Percentiles rank a stretch among this genome's conserved stretches.
Evolutionary conservation across 2,113 vertebrate species (phyloP).

Genomic region (Mystacornis crossleyi): DNA sequence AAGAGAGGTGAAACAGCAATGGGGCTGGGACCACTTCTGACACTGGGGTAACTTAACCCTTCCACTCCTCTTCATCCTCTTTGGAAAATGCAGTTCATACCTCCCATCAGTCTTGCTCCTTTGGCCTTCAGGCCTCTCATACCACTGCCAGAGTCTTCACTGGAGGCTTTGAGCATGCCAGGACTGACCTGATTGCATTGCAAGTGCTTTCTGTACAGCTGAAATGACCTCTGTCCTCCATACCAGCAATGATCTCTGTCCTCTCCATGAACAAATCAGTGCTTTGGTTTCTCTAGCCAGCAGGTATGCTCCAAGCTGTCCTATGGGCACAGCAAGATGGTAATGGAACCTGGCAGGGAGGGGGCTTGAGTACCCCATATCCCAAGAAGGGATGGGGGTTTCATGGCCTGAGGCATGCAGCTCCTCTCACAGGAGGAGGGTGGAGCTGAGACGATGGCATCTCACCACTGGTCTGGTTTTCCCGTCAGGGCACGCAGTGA

Average conservation of each 20-base stretch:
- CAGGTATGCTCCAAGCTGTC: accelerated
- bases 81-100: neutral
- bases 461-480: neutral
- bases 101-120: neutral
- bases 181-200: neutral
- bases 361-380: neutral
- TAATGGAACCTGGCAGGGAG: neutral
- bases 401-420: neutral
- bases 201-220: neutral
- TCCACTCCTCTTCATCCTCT: neutral
- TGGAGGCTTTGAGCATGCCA: neutral
- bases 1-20: neutral
- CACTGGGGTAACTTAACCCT: neutral
- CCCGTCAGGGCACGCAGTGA: accelerated
- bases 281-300: neutral
- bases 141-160: neutral
- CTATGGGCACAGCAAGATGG: neutral
- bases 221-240: neutral
- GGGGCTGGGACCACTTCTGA: neutral
- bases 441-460: neutral
- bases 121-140: accelerated
- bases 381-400: neutral
- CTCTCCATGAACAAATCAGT: neutral
- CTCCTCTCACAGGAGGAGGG: neutral
- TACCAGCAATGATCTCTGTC: neutral